Evolutionary conservation across 2,888 invertebrate species (phyloP).

Genomic region (Megamerina dolium): DNA sequence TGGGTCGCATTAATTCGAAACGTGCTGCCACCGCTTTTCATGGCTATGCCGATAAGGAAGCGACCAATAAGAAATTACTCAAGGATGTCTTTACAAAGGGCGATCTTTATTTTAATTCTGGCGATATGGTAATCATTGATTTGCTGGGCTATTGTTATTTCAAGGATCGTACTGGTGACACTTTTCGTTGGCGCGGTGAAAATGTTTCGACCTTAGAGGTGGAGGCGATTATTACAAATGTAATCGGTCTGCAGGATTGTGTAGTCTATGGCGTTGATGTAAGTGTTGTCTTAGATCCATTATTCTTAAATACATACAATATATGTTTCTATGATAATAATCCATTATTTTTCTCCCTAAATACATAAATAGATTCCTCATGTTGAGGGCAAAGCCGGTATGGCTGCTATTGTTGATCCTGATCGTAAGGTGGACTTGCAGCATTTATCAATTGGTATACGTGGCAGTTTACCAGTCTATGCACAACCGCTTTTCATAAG

Average conservation of each 20-base stretch:
- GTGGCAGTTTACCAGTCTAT: conserved; percentile 71
- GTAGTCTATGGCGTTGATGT: conserved; percentile 91
- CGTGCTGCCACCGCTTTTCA: conserved; percentile 59
- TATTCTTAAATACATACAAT: no score
- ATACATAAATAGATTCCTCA: conserved; percentile 58
- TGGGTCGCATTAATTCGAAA: conserved; percentile 63
- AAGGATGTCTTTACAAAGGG: conserved; percentile 76
- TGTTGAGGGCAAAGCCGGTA: conserved; percentile 84
- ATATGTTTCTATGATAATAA: background rate
- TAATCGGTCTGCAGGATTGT: conserved; percentile 67
- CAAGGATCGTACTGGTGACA: conserved; percentile 83
- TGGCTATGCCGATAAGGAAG: conserved; percentile 61
- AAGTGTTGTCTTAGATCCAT: conserved; percentile 29
- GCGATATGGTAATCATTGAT: conserved; percentile 85
- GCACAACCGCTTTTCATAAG: conserved; percentile 87
- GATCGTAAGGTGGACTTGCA: conserved; percentile 56
- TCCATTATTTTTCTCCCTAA: background rate
- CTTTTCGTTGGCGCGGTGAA: conserved; percentile 90
- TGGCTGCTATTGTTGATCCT: conserved; percentile 82
- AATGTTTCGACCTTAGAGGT: conserved; percentile 96
- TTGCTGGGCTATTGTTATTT: conserved; percentile 91
- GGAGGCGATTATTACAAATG: conserved; percentile 78
- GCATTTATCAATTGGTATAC: conserved; percentile 60
- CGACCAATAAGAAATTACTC: conserved; percentile 79
- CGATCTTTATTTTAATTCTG: conserved; percentile 85